These are phyloP conservation scores for Antennarius maculatus DNA, from an alignment of 2,797 vertebrate genomes.

Conservation along the genomic window DNA sequence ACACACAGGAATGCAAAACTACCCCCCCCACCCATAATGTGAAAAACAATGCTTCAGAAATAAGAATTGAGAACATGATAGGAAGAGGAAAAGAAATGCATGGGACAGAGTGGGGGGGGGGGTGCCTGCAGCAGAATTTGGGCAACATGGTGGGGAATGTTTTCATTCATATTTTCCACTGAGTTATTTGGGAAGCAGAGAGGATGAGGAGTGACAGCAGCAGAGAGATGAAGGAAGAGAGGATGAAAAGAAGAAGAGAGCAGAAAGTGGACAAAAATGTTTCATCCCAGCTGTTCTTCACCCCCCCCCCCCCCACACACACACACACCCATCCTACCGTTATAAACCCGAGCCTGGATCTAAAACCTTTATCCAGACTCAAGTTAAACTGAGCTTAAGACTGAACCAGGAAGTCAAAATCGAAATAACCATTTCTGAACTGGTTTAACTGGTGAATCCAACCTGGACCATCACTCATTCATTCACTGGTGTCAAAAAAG, in stretches of 20 bases:
- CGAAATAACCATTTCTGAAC: no score
- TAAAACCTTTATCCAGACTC: not conserved
- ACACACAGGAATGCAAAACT: slow-evolving; percentile 16
- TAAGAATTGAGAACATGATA: slow-evolving; percentile 30
- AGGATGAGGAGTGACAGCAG: slow-evolving; percentile 36
- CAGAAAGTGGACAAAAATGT: slow-evolving; percentile 24
- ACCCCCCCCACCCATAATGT: slow-evolving; percentile 6
- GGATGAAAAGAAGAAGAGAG: slow-evolving; percentile 18
- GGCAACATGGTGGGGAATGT: slow-evolving; percentile 52
- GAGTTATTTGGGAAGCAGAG: slow-evolving; percentile 66
- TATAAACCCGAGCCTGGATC: not conserved
- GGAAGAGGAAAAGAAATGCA: slow-evolving; percentile 37
- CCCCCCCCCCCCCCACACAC: not conserved
- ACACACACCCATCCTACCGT: not conserved
- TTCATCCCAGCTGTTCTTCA: slow-evolving; percentile 11
- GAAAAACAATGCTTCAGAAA: slow-evolving; percentile 56
- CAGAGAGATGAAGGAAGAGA: slow-evolving; percentile 22
- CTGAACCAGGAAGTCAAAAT: no score
- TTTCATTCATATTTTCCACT: slow-evolving; percentile 83
- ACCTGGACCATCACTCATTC: no score
- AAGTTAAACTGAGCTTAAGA: not conserved
- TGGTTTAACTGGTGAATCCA: no score
- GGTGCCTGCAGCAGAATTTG: slow-evolving; percentile 50
- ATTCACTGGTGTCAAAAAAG: no score
- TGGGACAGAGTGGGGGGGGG: slow-evolving; percentile 7